These are phyloP conservation scores for Capromys pilorides DNA, from an alignment of 2,797 vertebrate species.

Conservation along the genomic window DNA sequence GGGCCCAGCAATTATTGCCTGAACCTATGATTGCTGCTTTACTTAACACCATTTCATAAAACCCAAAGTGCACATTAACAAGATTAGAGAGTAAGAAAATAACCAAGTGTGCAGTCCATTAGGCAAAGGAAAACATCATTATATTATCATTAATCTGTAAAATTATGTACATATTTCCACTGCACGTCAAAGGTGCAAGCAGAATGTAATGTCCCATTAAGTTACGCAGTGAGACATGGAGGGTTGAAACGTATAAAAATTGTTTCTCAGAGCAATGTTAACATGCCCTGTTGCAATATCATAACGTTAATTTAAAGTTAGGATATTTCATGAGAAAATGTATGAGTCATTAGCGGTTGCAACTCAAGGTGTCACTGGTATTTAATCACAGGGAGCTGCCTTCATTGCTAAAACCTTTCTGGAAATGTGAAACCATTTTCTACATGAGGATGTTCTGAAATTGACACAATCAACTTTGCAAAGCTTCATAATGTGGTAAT, in stretches of 20 bases:
- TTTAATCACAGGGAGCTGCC: constrained; percentile 16
- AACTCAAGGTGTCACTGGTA: constrained; percentile 21
- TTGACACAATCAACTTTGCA: neutral
- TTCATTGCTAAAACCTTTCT: constrained; percentile 4
- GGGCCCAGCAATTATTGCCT: neutral
- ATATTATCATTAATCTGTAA: constrained; percentile 74
- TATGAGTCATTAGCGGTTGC: constrained; percentile 14
- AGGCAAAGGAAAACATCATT: constrained; percentile 77
- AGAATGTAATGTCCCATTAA: constrained; percentile 71
- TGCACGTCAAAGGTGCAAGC: constrained; percentile 55
- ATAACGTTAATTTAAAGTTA: constrained; percentile 64
- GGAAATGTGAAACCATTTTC: constrained; percentile 52
- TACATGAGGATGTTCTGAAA: constrained; percentile 24
- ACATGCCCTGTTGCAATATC: constrained; percentile 54
- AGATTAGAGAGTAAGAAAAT: constrained; percentile 70
- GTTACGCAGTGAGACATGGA: constrained; percentile 50
- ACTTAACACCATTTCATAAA: constrained; percentile 69
- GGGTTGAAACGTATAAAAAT: constrained; percentile 61
- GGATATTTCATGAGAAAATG: constrained; percentile 50
- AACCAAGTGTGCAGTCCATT: constrained; percentile 68
- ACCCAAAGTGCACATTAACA: constrained; percentile 57
- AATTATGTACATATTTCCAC: constrained; percentile 64
- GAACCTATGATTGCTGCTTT: constrained; percentile 21
- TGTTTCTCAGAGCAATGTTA: constrained; percentile 59
- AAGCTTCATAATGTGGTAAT: constrained; percentile 49